Percentiles rank a stretch among this genome's conserved stretches.
Evolutionary conservation across 1,140 invertebrate genomes (phyloP).

Genomic region (Lasioglossum baleicum): DNA sequence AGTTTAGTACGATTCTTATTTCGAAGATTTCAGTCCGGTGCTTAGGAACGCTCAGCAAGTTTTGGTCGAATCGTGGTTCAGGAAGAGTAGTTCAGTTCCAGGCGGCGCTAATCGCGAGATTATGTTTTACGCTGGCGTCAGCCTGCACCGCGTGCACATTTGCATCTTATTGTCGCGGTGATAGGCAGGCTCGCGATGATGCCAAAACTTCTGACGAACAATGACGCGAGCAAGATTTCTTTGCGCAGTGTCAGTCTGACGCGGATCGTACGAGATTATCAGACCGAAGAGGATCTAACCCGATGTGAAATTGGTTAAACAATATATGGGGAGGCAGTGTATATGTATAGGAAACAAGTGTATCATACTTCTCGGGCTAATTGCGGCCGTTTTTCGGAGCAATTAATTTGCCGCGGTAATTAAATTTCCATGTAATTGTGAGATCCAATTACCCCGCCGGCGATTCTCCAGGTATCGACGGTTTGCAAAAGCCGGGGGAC

Average conservation of each 20-base stretch:
- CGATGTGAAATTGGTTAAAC: too few species aligned
- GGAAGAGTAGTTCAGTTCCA: constrained; percentile 47
- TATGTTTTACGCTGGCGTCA: constrained; percentile 54
- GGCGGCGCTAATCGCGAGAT: constrained; percentile 56
- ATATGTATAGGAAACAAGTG: too few species aligned
- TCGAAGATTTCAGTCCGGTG: too few species aligned
- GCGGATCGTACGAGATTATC: not conserved
- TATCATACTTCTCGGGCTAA: not conserved
- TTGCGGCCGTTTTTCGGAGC: not conserved
- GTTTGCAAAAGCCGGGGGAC: constrained; percentile 35
- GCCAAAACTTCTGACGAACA: not conserved
- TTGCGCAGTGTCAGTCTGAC: not conserved
- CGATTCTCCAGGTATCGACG: constrained; percentile 10
- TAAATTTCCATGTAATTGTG: constrained; percentile 35
- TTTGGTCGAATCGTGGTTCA: constrained; percentile 24
- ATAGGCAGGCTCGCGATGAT: not conserved
- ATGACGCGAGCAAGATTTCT: not conserved
- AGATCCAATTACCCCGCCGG: constrained; percentile 24
- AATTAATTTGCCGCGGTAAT: constrained; percentile 25
- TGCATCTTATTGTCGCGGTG: constrained; percentile 34
- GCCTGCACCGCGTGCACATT: constrained; percentile 30
- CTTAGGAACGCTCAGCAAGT: constrained; percentile 31
- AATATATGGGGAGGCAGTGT: too few species aligned
- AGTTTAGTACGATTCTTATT: not conserved
- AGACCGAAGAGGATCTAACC: too few species aligned